Base-by-base conservation (phyloP, 1,140 invertebrate genomes). In the Dendroctonus ponderosae region DNA sequence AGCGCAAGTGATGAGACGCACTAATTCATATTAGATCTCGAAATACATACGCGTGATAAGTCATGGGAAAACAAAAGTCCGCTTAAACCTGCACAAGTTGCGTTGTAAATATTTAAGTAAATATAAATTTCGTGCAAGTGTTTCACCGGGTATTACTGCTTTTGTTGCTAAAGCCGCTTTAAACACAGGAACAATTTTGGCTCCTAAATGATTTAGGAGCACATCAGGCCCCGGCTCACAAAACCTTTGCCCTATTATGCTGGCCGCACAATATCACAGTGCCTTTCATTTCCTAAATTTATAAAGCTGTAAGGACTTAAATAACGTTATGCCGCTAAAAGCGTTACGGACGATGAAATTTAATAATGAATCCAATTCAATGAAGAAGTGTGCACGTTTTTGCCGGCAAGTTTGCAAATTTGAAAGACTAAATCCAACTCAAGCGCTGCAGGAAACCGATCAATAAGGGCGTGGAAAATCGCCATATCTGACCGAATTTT, bases 171-270 rank as follows among this genome's bases (percentile, higher is more conserved):
- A 52, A 52, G 50, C 53, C 39, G 53, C 11, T 56, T 56, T 56
- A 5, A 56, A 56, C 53, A 56, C 15, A 39, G 53, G 44, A 58
- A 58, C 56, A 44, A 58, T 43, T 58, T 57, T 58, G 9, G 56
- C 41, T 42, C 40, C 56, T 26, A 44, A 58, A 58, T 58, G 56
- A 58, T 58, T 58, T 58, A 58, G 14, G 42, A 58, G 42, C 56
- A 58, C 42, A 58, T 58, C 56, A 58, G 56, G 42, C 7, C 15
- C 39, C 56, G 40, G 6, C 7, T 58, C 26, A 44, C 56, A 58
- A 58, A 58, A 58, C 56, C 56, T 58, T 44, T 58, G 56, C 56
- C 44, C 56, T 58, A 58, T 58, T 58, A 43, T 58, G 56, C 44
- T 44, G 39, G 40, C 56, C 39, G 56, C 56, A 8, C 44, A 58